A percentile compares a stretch with the other conserved stretches of the same genome.
Conservation (phyloP, 2,888 invertebrate species). For the Drosophila nr. medialis region DNA sequence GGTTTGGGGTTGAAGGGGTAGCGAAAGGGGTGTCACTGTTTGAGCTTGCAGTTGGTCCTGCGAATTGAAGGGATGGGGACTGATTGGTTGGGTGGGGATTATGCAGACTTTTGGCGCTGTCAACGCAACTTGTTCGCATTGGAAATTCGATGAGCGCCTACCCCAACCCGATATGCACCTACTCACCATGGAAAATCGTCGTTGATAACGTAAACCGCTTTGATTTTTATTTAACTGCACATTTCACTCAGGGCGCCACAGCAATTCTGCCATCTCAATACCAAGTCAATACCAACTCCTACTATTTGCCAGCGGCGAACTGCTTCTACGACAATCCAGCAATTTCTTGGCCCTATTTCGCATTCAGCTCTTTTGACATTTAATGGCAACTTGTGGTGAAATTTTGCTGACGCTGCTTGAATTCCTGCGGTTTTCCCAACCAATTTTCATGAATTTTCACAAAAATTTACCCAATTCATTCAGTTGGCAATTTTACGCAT, state of each 20-base stretch:
- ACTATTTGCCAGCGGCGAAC: neutral
- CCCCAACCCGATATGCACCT: neutral
- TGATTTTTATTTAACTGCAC: constrained; percentile 80
- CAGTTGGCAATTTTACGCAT: constrained; percentile 59
- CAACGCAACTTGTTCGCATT: constrained; percentile 70
- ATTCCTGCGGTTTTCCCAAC: constrained; percentile 56
- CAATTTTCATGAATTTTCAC: constrained; percentile 38
- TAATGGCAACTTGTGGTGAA: constrained; percentile 75
- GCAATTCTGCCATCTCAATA: neutral
- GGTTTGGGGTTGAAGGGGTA: neutral
- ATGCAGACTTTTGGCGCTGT: constrained; percentile 66
- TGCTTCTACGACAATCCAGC: constrained; percentile 34
- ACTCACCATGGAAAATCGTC: constrained; percentile 43
- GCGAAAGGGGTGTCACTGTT: neutral
- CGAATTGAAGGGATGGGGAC: constrained; percentile 4
- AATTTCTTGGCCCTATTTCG: constrained; percentile 51
- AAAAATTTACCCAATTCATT: constrained; percentile 60
- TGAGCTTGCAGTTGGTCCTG: constrained; percentile 1
- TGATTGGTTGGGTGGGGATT: constrained; percentile 41
- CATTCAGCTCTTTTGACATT: constrained; percentile 65
- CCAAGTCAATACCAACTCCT: neutral
- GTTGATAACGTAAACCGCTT: constrained; percentile 79
- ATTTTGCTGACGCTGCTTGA: constrained; percentile 49
- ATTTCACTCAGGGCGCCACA: constrained; percentile 64
- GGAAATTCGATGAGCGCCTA: constrained; percentile 27